phyloP scores from a whole-genome alignment of 2,113 vertebrate genomes.

The Platanista minor region DNA sequence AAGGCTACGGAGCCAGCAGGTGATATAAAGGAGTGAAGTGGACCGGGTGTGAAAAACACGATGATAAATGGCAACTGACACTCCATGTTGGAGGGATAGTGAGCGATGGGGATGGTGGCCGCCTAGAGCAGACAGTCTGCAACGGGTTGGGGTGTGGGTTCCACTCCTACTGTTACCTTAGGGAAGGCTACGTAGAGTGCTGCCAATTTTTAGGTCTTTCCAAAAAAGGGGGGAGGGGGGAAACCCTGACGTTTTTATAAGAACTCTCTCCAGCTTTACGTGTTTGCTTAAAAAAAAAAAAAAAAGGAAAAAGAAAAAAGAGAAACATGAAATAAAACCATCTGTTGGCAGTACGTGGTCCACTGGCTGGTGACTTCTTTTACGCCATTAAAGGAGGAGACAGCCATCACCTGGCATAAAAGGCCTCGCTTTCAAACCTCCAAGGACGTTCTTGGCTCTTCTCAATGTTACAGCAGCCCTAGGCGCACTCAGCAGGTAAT shows the following conservation, averaged over 20 bases:
- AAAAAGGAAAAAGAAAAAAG: background rate
- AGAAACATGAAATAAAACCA: background rate
- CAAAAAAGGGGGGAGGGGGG: background rate
- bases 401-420: background rate
- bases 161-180: rapidly evolving
- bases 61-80: background rate
- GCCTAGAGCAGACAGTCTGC: background rate
- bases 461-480: background rate
- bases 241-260: background rate
- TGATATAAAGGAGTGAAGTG: background rate
- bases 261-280: background rate
- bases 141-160: no score
- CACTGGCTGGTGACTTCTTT: background rate
- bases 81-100: rapidly evolving
- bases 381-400: background rate
- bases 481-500: background rate
- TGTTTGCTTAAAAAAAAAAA: background rate
- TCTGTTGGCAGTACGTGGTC: background rate
- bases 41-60: background rate
- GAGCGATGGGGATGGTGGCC: rapidly evolving
- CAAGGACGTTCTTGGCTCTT: background rate
- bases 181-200: no score
- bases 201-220: background rate
- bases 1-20: background rate
- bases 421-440: background rate